Evolutionary conservation across 2,888 invertebrate species (phyloP).

Genomic region (Cerastis rubricosa): DNA sequence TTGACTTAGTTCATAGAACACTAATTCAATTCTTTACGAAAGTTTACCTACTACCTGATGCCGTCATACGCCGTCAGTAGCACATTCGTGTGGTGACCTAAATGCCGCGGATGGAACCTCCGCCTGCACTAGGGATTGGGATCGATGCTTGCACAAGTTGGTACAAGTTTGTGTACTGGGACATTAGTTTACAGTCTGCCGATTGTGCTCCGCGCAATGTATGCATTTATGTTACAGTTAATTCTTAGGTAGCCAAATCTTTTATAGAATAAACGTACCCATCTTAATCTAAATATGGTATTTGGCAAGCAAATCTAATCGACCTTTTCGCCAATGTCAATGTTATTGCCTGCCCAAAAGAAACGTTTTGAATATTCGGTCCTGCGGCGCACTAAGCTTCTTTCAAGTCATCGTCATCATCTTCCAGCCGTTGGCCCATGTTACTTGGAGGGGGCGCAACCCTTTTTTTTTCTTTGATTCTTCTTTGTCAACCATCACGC

Average conservation of each 20-base stretch:
- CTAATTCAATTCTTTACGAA: background rate
- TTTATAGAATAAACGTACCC: background rate
- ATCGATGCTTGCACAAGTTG: slow-evolving; percentile 44
- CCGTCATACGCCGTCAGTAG: background rate
- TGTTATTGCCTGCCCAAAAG: background rate
- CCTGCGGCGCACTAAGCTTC: background rate
- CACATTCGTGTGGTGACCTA: slow-evolving; percentile 48
- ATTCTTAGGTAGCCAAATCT: background rate
- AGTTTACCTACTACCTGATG: background rate
- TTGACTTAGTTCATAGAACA: background rate
- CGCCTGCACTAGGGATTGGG: slow-evolving; percentile 17
- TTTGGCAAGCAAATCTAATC: background rate
- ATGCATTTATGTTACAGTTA: background rate
- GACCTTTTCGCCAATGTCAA: background rate
- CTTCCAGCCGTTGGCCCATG: too few relatives aligned
- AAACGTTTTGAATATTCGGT: background rate
- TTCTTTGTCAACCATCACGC: too few relatives aligned
- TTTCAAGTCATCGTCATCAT: background rate
- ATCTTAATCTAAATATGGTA: background rate
- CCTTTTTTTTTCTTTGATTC: too few relatives aligned
- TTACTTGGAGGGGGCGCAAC: too few relatives aligned
- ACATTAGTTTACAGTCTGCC: slow-evolving; percentile 20
- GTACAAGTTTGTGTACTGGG: background rate
- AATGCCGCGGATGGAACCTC: slow-evolving; percentile 27
- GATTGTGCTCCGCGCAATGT: background rate